Conservation (phyloP, 2,797 vertebrate genomes). For the Platalea minor region DNA sequence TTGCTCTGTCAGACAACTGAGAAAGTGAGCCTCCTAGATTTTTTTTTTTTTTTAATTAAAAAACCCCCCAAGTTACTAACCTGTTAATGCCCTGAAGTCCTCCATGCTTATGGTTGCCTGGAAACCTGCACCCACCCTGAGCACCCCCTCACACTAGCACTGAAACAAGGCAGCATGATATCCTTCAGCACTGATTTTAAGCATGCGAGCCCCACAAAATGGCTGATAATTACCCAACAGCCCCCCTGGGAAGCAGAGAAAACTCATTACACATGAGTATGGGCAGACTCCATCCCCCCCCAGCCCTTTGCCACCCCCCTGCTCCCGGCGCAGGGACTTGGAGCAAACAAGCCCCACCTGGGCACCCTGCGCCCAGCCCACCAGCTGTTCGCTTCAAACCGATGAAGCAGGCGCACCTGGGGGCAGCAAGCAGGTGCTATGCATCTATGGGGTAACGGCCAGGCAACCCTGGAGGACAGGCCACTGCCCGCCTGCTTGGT, state of each 20-base stretch:
- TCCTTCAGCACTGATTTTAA: neutral
- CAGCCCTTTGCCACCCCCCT: accelerated
- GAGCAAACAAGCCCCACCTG: neutral
- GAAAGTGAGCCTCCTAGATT: accelerated
- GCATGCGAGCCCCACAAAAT: accelerated
- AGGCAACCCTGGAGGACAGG: neutral
- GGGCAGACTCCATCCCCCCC: neutral
- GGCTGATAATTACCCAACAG: neutral
- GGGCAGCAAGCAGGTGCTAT: neutral
- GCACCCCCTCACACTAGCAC: no score
- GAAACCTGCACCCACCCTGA: accelerated
- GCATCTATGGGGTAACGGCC: accelerated
- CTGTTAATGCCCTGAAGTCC: neutral
- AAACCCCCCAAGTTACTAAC: neutral
- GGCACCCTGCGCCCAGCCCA: neutral
- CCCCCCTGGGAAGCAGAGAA: accelerated
- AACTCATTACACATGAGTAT: neutral
- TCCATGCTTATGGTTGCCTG: accelerated
- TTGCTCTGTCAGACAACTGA: neutral
- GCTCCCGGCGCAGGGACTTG: accelerated
- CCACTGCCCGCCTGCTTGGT: no score
- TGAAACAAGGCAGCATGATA: accelerated
- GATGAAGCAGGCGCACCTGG: neutral
- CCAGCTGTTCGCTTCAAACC: neutral
- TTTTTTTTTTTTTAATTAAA: neutral